Evolutionary conservation across 2,888 invertebrate genomes (phyloP), one percentile per base, ranked within the genome.

Genomic region (Orthosia gracilis): DNA sequence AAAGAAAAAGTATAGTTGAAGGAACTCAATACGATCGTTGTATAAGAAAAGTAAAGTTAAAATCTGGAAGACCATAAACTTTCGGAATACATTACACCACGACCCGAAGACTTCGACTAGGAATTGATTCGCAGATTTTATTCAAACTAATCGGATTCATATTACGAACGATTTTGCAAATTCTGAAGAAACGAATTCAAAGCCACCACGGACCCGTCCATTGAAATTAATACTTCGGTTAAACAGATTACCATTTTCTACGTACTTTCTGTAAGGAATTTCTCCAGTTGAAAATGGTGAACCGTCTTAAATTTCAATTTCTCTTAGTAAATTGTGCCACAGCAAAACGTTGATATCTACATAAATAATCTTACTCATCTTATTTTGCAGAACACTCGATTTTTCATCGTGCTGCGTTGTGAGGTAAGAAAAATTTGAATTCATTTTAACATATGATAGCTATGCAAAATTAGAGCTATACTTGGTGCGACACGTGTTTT

Each of bases 151-250:
- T 92, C 91, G 90, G 89, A 91, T 91, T 92, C 88, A 87, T 90
- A 89, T 91, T 91, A 88, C 89, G 88, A 88, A 83, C 82, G 87
- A 90, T 88, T 92, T 92, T 90, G 90, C 90, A 91, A 91, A 91
- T 92, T 92, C 88, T 75, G 61, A 78, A 87, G 89, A 90, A 91
- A 89, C 86, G 87, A 86, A 90, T 89, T 89, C 86, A 88, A 86
- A 88, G 87, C 85, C 79, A 83, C 84, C 75, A 67, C 76, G 71
- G 76, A 87, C 85, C 79, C 85, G 80, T 85, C 86, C 82, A 90
- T 90, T 91, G 91, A 92, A 91, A 93, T 92, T 91, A 91, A 92
- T 91, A 91, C 92, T 89, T 88, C 84, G 84, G 87, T 89, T 88
- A 88, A 90, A 88, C 85, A 88, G 89, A 91, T 92, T 90, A 89